Conservation (phyloP, 1,140 invertebrate species). For the Pseudomyrmex cubaensis region DNA sequence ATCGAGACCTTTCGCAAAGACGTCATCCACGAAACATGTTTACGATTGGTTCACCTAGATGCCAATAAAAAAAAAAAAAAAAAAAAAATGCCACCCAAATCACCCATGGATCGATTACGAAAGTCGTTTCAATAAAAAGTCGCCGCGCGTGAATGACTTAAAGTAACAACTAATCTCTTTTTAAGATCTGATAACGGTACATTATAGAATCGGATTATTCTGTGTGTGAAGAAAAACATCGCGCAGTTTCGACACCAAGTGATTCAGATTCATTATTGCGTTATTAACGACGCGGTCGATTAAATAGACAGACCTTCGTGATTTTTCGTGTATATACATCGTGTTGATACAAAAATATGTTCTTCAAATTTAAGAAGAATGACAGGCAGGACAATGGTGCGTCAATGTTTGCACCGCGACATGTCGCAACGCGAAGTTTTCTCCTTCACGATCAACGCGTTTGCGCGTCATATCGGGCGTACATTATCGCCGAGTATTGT, state of each 20-base stretch:
- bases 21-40: constrained; percentile 23
- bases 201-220: constrained; percentile 9
- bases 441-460: constrained; percentile 8
- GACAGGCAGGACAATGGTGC: background rate
- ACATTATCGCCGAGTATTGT: constrained; percentile 42
- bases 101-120: constrained; percentile 60
- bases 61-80: constrained; percentile 35
- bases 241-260: constrained; percentile 17
- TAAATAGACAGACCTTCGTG: constrained; percentile 33
- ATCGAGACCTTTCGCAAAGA: constrained; percentile 40
- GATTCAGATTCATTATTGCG: constrained; percentile 31
- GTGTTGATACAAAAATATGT: background rate
- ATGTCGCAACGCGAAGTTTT: constrained; percentile 26
- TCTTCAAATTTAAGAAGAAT: constrained; percentile 10
- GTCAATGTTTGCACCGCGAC: constrained; percentile 12
- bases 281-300: constrained; percentile 36
- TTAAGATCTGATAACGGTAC: constrained; percentile 29
- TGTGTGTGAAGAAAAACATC: constrained; percentile 24
- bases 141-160: constrained; percentile 20
- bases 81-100: constrained; percentile 50
- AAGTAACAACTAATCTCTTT: constrained; percentile 12
- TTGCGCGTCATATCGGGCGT: background rate
- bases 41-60: constrained; percentile 22
- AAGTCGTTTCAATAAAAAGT: constrained; percentile 62
- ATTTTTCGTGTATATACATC: background rate